Conservation (phyloP, 2,888 invertebrate species). For the Apantesis nais region DNA sequence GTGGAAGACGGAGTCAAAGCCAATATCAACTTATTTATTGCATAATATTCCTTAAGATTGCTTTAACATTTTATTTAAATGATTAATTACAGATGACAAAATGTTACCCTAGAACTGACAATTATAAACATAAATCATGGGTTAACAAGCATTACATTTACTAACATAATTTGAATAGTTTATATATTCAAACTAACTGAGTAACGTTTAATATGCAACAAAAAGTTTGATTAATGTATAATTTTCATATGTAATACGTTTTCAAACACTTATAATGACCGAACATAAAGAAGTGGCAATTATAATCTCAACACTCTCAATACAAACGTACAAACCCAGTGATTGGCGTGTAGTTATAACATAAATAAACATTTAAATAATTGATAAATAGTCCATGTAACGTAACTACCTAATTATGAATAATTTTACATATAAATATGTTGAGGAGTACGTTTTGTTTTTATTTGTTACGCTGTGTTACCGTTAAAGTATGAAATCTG, state of each 20-base stretch:
- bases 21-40: neutral
- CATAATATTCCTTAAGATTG: neutral
- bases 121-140: neutral
- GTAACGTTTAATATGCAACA: slow-evolving; percentile 6
- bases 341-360: slow-evolving; percentile 39
- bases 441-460: slow-evolving; percentile 54
- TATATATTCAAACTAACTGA: slow-evolving; percentile 7
- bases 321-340: slow-evolving; percentile 32
- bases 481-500: slow-evolving; percentile 6
- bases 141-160: neutral
- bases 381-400: slow-evolving; percentile 64
- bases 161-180: neutral
- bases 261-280: slow-evolving; percentile 28
- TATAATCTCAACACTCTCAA: slow-evolving; percentile 33
- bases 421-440: slow-evolving; percentile 67
- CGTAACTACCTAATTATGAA: slow-evolving; percentile 65
- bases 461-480: slow-evolving; percentile 15
- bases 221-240: slow-evolving; percentile 17
- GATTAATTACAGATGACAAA: no score
- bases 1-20: neutral
- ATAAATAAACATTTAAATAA: slow-evolving; percentile 52
- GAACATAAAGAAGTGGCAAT: slow-evolving; percentile 23
- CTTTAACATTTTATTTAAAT: neutral
- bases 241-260: slow-evolving; percentile 11
- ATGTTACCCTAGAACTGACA: neutral